These are phyloP conservation scores for Phaethornis superciliosus DNA, from an alignment of 2,113 vertebrate species.

Conservation along the genomic window DNA sequence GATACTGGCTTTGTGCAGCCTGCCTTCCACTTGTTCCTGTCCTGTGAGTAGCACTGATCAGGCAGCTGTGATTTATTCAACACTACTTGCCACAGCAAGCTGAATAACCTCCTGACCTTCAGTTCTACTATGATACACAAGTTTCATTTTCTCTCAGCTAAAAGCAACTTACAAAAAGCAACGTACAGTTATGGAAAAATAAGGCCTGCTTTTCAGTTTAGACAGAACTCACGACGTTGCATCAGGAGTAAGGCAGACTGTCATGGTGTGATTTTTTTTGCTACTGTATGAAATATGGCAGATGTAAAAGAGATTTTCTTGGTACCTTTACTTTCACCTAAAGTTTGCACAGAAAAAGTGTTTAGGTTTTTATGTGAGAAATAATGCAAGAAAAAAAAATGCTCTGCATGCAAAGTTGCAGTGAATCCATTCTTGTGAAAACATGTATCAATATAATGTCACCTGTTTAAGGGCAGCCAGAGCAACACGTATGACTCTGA, in stretches of 20 bases:
- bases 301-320: not conserved
- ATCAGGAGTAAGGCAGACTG: not conserved
- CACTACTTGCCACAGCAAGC: slow-evolving; percentile 54
- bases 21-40: slow-evolving; percentile 52
- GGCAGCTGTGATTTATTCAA: slow-evolving; percentile 44
- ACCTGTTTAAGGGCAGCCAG: not conserved
- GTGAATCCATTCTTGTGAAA: not conserved
- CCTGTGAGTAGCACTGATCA: slow-evolving; percentile 17
- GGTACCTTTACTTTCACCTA: not conserved
- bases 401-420: not conserved
- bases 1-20: slow-evolving; percentile 14
- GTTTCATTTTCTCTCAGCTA: slow-evolving; percentile 27
- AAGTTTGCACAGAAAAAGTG: not conserved
- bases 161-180: slow-evolving; percentile 17
- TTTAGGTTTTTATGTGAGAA: not conserved
- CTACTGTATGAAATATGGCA: not conserved
- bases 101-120: slow-evolving; percentile 51
- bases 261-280: not conserved
- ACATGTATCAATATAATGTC: not conserved
- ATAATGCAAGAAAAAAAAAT: not conserved
- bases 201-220: not conserved
- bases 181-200: not conserved
- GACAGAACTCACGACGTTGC: not conserved
- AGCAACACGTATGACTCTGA: not conserved
- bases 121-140: slow-evolving; percentile 25